phyloP scores from a whole-genome alignment of 2,113 vertebrate genomes.

The Ctenodactylus gundi region DNA sequence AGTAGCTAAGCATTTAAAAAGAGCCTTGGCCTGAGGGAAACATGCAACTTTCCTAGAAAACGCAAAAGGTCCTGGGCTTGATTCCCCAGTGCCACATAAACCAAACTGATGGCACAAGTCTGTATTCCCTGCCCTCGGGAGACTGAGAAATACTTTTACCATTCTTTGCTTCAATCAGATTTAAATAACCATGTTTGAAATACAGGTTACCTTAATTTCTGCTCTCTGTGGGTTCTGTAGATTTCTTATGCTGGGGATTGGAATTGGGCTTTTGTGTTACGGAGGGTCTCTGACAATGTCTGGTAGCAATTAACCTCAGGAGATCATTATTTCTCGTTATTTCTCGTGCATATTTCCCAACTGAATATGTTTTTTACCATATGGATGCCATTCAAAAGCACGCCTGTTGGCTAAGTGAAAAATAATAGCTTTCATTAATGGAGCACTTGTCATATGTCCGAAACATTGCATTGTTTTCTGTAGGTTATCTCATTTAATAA shows the following conservation, averaged over 20 bases:
- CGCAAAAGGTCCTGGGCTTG: too few species aligned
- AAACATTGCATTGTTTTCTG: neutral
- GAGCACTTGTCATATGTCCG: neutral
- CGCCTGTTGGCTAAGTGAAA: neutral
- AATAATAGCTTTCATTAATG: neutral
- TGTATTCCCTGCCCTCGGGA: too few species aligned
- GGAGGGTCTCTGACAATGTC: neutral
- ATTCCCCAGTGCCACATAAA: rapidly evolving
- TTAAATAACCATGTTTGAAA: neutral
- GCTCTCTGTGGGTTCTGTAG: neutral
- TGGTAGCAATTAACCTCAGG: neutral
- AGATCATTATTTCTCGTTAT: neutral
- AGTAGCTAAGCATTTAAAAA: neutral
- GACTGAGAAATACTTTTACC: too few species aligned
- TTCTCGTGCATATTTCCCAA: neutral
- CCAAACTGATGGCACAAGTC: too few species aligned
- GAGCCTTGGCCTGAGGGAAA: too few species aligned
- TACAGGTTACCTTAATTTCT: neutral
- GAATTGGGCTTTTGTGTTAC: neutral
- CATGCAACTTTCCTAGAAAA: too few species aligned
- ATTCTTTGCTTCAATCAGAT: neutral
- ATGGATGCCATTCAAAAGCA: neutral
- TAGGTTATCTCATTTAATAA: neutral
- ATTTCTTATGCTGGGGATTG: neutral
- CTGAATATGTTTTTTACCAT: neutral